Base-by-base conservation (phyloP, 2,797 vertebrate genomes). In the Hipposideros larvatus region DNA sequence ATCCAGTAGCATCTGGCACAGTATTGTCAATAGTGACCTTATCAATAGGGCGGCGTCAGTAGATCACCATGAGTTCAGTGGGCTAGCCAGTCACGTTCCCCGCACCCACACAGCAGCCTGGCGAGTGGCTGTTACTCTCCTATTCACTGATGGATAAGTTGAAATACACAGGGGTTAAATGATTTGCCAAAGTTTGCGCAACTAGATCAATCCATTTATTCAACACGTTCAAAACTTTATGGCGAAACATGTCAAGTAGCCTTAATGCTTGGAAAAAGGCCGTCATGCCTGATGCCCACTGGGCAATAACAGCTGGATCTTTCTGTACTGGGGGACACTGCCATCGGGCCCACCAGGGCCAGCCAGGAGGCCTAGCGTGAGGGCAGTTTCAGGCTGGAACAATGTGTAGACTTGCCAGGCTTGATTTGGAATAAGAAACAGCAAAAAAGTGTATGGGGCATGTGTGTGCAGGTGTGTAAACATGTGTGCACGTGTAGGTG, bases 131-230 rank as follows among this genome's bases (percentile, higher is more conserved):
- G 51, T 2, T 3, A 0, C n/a, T 22, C 53, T 55, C 41, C 19
- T 43, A 7, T 11, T 70, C 53, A 41, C 1, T 1, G 51, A 11
- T 7, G 37, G 46, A 66, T 88, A 91, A 37, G 22, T 1, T 3
- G 63, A 79, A 71, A 63, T 14, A 51, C 66, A n/a, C 68, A 24
- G 77, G 75, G 74, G 74, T 79, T 71, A 65, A 87, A 24, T 0
- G 59, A 83, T 61, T 73, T 21, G 26, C 65, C 21, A 22, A 26
- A 16, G 24, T 71, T 22, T 78, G 63, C 55, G 78, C 37, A 61
- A 11, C 87, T 15, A 6, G 24, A 75, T 79, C 73, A 14, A 2
- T 92, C 83, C 88, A 66, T 90, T 94, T 78, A 78, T 91, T 91
- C 92, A 68, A 65, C 61, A 71, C 59, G 4, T 77, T 41, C 61